Evolutionary conservation across 2,888 invertebrate species (phyloP).

Genomic region (Pseudoips prasinana): DNA sequence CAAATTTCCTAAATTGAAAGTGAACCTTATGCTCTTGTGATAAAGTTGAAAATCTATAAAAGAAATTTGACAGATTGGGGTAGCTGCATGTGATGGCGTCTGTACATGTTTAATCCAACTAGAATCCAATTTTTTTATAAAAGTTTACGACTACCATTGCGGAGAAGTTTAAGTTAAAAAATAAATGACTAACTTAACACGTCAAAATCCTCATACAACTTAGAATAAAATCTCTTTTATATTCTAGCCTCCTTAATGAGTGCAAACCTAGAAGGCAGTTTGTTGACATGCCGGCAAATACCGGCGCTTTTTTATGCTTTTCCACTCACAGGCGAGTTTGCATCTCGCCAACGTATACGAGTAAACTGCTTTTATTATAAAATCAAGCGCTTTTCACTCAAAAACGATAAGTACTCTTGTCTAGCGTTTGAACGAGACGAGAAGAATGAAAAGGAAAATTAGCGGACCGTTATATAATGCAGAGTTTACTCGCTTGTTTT

Average conservation of each 20-base stretch:
- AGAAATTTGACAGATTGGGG: no score
- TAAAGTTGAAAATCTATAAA: no score
- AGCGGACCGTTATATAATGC: conserved; percentile 37
- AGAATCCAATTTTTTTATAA: no score
- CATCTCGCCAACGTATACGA: conserved; percentile 41
- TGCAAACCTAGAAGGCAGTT: conserved; percentile 39
- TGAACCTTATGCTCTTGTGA: no score
- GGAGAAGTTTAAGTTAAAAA: no score
- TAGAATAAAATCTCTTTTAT: conserved; percentile 27
- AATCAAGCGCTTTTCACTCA: conserved; percentile 56
- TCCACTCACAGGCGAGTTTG: conserved; percentile 33
- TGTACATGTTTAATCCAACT: no score
- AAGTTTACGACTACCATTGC: no score
- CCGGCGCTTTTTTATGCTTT: conserved; percentile 38
- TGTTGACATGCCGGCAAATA: conserved; percentile 46
- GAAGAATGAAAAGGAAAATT: conserved; percentile 50
- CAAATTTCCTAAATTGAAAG: no score
- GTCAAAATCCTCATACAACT: no score
- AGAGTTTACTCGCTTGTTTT: conserved; percentile 23
- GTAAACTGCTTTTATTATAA: conserved; percentile 61
- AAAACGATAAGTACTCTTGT: conserved; percentile 45
- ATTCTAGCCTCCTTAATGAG: conserved; percentile 45
- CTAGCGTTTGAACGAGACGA: conserved; percentile 46
- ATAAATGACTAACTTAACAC: no score
- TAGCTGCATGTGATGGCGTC: no score